These are phyloP conservation scores for Dryadula phaetusa DNA, from an alignment of 2,888 invertebrate genomes.

Conservation along the genomic window DNA sequence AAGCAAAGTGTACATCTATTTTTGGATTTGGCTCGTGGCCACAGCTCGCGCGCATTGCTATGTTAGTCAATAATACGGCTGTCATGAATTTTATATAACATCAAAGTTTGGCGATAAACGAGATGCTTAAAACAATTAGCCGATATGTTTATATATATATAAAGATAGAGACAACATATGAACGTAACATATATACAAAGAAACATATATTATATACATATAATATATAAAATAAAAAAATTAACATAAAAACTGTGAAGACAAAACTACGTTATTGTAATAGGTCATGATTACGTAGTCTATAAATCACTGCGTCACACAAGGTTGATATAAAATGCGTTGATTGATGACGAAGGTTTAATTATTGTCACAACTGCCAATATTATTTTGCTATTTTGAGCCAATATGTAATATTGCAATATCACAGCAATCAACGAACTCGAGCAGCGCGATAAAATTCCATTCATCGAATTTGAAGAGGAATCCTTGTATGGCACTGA, in stretches of 20 bases:
- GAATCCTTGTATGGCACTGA: constrained; percentile 9
- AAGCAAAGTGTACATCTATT: constrained; percentile 68
- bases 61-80: constrained; percentile 60
- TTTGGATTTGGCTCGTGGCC: constrained; percentile 71
- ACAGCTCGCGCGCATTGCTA: constrained; percentile 63
- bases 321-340: constrained; percentile 34
- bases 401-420: constrained; percentile 28
- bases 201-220: too few relatives aligned
- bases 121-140: constrained; percentile 12
- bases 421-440: constrained; percentile 21
- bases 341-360: constrained; percentile 40
- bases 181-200: constrained; percentile 9
- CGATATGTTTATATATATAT: constrained; percentile 1
- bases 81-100: constrained; percentile 47
- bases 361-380: constrained; percentile 39
- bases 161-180: not conserved
- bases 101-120: constrained; percentile 42
- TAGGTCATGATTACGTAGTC: constrained; percentile 37
- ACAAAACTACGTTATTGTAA: constrained; percentile 23
- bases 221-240: too few relatives aligned
- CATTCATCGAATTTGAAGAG: constrained; percentile 25
- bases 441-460: constrained; percentile 30
- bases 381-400: constrained; percentile 31
- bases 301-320: constrained; percentile 32
- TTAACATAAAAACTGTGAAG: not conserved